Evolutionary conservation across 30 jellyfish, hydroid and myxozoan species (phyloP).

Genomic region (Aurelia aurita complex sp. Pacific): DNA sequence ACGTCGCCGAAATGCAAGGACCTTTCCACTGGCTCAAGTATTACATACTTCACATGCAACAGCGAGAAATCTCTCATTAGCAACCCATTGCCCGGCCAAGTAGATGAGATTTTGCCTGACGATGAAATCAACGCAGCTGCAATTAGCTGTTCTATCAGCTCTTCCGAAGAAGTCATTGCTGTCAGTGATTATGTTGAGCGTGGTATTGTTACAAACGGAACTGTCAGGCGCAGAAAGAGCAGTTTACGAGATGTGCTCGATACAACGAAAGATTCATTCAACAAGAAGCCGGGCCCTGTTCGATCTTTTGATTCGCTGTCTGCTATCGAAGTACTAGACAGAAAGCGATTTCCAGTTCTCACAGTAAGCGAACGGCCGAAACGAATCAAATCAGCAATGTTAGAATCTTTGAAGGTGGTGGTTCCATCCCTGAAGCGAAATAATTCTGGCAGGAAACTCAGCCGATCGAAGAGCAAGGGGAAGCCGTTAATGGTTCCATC

Average conservation of each 20-base stretch:
- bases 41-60: slow-evolving; percentile 15
- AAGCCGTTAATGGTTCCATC: neutral
- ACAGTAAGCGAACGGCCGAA: slow-evolving; percentile 41
- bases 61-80: neutral
- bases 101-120: neutral
- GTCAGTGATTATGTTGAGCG: neutral
- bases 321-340: slow-evolving; percentile 4
- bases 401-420: slow-evolving; percentile 32
- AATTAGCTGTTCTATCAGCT: too few relatives aligned
- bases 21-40: neutral
- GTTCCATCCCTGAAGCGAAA: slow-evolving; percentile 50
- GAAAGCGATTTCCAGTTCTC: slow-evolving; percentile 37
- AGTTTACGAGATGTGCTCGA: neutral
- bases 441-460: neutral
- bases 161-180: neutral
- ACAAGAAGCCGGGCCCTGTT: neutral
- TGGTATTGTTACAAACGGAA: neutral
- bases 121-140: slow-evolving; percentile 4
- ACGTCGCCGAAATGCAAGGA: neutral
- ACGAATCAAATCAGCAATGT: slow-evolving; percentile 47
- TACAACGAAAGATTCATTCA: neutral
- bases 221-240: neutral
- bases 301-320: slow-evolving; percentile 39
- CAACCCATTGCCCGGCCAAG: slow-evolving; percentile 54
- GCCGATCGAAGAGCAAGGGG: neutral